phyloP scores from a whole-genome alignment of 2,797 vertebrate genomes.

The Karalla daura region DNA sequence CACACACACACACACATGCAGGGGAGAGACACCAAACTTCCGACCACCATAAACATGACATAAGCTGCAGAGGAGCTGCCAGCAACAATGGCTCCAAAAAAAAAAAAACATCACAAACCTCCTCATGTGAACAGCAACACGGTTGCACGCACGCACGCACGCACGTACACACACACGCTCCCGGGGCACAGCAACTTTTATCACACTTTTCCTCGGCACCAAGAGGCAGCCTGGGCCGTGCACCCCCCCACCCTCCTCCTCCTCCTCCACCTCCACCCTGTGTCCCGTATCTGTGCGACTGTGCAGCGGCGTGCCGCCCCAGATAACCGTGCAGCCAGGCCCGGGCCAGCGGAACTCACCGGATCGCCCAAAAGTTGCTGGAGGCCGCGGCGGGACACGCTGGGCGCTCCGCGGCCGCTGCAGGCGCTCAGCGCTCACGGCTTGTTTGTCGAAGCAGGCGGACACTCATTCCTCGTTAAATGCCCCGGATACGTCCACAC shows the following conservation, averaged over 20 bases:
- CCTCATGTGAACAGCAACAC: background rate
- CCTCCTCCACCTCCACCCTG: too few relatives aligned
- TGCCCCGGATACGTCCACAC: constrained; percentile 57
- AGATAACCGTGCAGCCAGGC: constrained; percentile 59
- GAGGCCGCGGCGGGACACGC: too few relatives aligned
- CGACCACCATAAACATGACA: constrained; percentile 65
- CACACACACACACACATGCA: background rate
- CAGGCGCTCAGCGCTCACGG: constrained; percentile 19
- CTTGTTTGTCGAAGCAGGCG: constrained; percentile 53
- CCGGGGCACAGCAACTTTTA: constrained; percentile 8
- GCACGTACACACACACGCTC: constrained; percentile 8
- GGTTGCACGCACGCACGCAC: background rate
- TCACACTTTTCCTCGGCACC: too few relatives aligned
- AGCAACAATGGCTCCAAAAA: constrained; percentile 13
- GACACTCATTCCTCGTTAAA: constrained; percentile 72
- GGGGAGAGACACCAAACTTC: constrained; percentile 54
- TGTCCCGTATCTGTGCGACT: constrained; percentile 27
- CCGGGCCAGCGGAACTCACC: constrained; percentile 63
- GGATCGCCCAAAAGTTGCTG: constrained; percentile 51
- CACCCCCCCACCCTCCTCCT: too few relatives aligned
- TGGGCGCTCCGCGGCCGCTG: too few relatives aligned
- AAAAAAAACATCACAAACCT: too few relatives aligned
- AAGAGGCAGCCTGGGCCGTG: too few relatives aligned
- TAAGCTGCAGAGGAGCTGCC: constrained; percentile 33
- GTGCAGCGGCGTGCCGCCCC: constrained; percentile 53